These are phyloP conservation scores for Brassicogethes aeneus DNA, from an alignment of 2,888 invertebrate species.

Conservation along the genomic window DNA sequence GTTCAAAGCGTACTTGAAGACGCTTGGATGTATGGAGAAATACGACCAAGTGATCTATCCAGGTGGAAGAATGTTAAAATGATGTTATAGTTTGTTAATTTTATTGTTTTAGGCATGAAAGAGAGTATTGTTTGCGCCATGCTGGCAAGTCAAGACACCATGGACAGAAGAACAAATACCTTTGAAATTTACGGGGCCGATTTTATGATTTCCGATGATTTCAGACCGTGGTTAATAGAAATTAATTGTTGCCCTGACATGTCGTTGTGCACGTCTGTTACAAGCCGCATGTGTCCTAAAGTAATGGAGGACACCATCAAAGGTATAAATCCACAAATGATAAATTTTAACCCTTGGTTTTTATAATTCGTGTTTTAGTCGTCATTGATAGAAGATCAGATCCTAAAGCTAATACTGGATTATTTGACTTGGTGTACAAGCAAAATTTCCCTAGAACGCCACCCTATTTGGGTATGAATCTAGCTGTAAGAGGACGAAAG, in stretches of 20 bases:
- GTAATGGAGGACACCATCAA: conserved; percentile 86
- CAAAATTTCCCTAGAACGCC: conserved; percentile 71
- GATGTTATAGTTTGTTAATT: too few species aligned
- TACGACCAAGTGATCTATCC: conserved; percentile 84
- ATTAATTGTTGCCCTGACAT: conserved; percentile 92
- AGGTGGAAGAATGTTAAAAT: too few species aligned
- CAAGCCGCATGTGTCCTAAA: conserved; percentile 75
- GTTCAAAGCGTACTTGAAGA: conserved; percentile 56
- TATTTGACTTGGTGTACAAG: conserved; percentile 70
- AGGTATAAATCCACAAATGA: conserved; percentile 47
- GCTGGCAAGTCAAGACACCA: conserved; percentile 77
- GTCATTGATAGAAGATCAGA: conserved; percentile 65
- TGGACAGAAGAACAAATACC: conserved; percentile 73
- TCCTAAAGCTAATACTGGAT: conserved; percentile 68
- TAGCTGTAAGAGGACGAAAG: conserved; percentile 59
- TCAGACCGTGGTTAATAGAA: conserved; percentile 87
- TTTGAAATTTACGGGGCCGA: conserved; percentile 94
- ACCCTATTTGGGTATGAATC: conserved; percentile 67
- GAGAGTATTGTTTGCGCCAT: conserved; percentile 61
- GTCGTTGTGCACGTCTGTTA: conserved; percentile 84
- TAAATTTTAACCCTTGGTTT: conserved; percentile 6
- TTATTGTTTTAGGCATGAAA: conserved; percentile 34
- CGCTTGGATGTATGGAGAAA: conserved; percentile 64
- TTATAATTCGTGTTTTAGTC: too few species aligned
- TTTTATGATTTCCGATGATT: conserved; percentile 85